Percentiles rank a stretch among this genome's conserved stretches.
These are phyloP conservation scores for Cetoscarus ocellatus DNA, from an alignment of 2,797 vertebrate species.

Conservation along the genomic window DNA sequence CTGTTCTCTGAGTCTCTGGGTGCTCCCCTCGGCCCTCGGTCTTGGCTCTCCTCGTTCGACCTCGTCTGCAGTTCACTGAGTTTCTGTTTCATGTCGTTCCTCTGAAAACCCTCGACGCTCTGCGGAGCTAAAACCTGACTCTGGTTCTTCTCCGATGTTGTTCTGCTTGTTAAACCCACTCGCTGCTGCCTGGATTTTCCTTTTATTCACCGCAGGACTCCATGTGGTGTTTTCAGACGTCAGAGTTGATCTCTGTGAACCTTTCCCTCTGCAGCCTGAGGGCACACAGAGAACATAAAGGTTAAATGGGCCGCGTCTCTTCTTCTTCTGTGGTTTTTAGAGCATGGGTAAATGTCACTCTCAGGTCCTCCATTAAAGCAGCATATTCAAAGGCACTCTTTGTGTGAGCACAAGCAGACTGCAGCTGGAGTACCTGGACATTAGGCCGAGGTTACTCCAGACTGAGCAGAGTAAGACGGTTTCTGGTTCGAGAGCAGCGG, in stretches of 20 bases:
- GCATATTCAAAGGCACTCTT: neutral
- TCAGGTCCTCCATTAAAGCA: constrained; percentile 8
- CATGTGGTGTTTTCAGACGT: constrained; percentile 8
- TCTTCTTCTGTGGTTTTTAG: constrained; percentile 30
- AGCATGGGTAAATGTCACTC: constrained; percentile 33
- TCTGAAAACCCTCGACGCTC: neutral
- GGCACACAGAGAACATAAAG: constrained; percentile 26
- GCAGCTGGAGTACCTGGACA: too few relatives aligned
- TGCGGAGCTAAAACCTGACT: neutral
- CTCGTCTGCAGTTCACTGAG: neutral
- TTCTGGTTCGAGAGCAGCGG: too few relatives aligned
- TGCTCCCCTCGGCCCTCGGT: constrained; percentile 6
- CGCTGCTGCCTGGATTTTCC: constrained; percentile 6
- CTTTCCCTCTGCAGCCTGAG: constrained; percentile 25
- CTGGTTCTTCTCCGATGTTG: neutral
- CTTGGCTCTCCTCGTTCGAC: neutral
- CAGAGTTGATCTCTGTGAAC: constrained; percentile 35
- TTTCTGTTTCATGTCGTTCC: constrained; percentile 22
- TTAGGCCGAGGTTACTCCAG: too few relatives aligned
- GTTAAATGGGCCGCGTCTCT: constrained; percentile 33
- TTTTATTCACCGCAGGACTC: constrained; percentile 2
- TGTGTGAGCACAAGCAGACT: neutral
- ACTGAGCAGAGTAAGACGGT: too few relatives aligned
- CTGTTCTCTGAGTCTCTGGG: constrained; percentile 4
- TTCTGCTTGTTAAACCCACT: constrained; percentile 11